Base-by-base conservation (phyloP, 1,140 invertebrate genomes). In the Manduca sexta region DNA sequence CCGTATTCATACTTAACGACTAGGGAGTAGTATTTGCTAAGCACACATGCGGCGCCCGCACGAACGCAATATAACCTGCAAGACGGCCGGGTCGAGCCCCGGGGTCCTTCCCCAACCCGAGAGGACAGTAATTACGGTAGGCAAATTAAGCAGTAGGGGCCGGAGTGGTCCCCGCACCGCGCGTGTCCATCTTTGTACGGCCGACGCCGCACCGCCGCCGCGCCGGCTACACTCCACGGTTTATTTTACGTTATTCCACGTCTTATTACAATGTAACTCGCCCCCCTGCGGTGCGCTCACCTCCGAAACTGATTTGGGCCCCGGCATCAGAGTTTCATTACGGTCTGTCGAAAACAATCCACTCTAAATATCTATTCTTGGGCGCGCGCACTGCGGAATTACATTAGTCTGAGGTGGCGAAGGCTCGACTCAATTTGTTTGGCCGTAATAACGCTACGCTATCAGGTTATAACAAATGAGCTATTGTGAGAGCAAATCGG, bases 81-180 rank as follows among this genome's bases (percentile, higher is more conserved):
- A 84, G 81, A 84, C 73, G 78, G 64, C 71, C 55, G 75, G 75
- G 74, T 75, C 75, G 70, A 69, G 71, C 70, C 77, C 71, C 62
- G 55, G 74, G 77, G 68, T 73, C 65, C 64, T 77, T 67, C 72
- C 74, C 77, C 64, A 68, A 72, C 72, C 79, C 77, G 65, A 74
- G 74, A 85, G 79, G 82, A 83, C 76, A 86, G 86, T 86, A 87
- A 87, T 87, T 87, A 86, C 83, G 83, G 84, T 83, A 86, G 83
- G 86, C 84, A 87, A 86, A 87, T 87, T 86, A 86, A 86, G 84
- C 85, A 86, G 82, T 84, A 75, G 81, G 80, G 81, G 69, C 66
- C 52, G 67, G 58, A 65, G 35, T 29, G 51, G 46, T 37, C 50
- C 61, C 60, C 62, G 62, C 61, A 56, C 72, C 66, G 59, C 67